Base-by-base conservation (phyloP, 2,113 vertebrate species). In the Asarcornis scutulata region DNA sequence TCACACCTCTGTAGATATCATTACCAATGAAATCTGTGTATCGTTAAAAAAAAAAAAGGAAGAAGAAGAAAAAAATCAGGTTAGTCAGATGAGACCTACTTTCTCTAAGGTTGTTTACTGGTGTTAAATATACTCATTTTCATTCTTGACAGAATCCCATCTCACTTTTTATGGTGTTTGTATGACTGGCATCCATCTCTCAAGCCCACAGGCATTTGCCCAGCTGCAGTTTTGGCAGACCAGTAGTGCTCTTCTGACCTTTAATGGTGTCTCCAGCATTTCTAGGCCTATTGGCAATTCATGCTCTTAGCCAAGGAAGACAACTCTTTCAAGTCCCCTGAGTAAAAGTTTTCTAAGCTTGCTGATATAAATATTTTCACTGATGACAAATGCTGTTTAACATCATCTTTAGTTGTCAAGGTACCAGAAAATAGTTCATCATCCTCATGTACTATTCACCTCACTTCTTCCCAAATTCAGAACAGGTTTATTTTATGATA, bases 401-500 rank as follows among this genome's bases (percentile, higher is more conserved):
- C 84, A 72, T 67, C 84, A 87, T 67, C 81, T 25, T 82, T 58
- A 50, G 31, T 78, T 67, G 89, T 72, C 77, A 72, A 67, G 75
- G 31, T 82, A 48, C 73, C 2, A 4, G 69, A 50, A 91, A 94
- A 87, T 25, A 86, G 80, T 84, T 94, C 93, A 87, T 67, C 82
- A 64, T 72, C 52, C 66, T 89, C 87, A 42, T 95, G 80, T 94
- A 84, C 93, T 87, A 63, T 92, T 96, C 93, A 96, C 91, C 87
- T 27, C 0, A 0, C 80, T 94, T 44, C 81, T 82, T 94, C 46
- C 34, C 73, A 89, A 84, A 95, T 75, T 82, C 80, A 59, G 25
- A 86, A 23, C 40, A 81, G 89, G 67, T 94, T 95, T 84, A 69
- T 77, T 92, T 72, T 56, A 69, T 81, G 58, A 50, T 40, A 82